Conservation (phyloP, 2,113 vertebrate genomes). For the Sphyrna mokarran region DNA sequence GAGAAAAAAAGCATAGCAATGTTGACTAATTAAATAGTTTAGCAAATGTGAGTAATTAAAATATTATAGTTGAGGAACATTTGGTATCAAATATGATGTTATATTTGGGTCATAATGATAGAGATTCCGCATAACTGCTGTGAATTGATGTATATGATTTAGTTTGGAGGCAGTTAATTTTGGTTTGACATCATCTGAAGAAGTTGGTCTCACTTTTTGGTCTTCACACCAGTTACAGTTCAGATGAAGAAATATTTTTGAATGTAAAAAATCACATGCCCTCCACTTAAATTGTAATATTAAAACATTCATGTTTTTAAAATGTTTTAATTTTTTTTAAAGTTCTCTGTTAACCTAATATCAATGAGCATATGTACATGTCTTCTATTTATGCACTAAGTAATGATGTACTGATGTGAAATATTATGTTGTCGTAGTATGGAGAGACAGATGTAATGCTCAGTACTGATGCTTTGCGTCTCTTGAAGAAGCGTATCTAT, state of each 20-base stretch:
- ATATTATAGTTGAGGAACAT: not conserved
- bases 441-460: not conserved
- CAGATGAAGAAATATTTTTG: not conserved
- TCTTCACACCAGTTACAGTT: not conserved
- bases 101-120: not conserved
- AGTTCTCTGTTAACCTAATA: not conserved
- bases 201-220: not conserved
- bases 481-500: not conserved
- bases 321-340: not conserved
- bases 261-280: not conserved
- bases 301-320: not conserved
- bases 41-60: not conserved
- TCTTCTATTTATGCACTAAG: not conserved
- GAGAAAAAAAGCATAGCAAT: not conserved
- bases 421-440: not conserved
- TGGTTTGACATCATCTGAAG: slow-evolving; percentile 7
- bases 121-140: not conserved
- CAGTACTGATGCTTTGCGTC: not conserved
- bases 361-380: not conserved
- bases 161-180: not conserved
- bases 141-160: not conserved
- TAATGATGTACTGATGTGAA: not conserved
- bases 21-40: not conserved
- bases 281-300: not conserved
- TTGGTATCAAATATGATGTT: not conserved